Conservation (phyloP, 2,888 invertebrate species). For the Linnaemya vulpina region DNA sequence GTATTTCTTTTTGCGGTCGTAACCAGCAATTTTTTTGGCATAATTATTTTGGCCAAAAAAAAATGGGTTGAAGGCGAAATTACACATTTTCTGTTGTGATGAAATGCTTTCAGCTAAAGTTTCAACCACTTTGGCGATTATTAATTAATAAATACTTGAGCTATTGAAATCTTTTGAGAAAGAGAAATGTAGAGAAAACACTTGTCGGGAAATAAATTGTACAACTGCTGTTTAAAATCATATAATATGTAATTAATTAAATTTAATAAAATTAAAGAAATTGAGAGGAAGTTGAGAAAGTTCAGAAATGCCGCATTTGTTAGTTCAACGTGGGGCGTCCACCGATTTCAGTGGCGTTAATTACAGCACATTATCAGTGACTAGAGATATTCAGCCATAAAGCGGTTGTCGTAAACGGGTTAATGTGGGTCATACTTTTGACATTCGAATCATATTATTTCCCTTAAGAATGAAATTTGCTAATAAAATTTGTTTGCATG, state of each 20-base stretch:
- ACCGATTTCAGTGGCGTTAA: too few species aligned
- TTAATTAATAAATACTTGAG: background rate
- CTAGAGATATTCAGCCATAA: too few species aligned
- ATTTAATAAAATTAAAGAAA: too few species aligned
- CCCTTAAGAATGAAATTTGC: too few species aligned
- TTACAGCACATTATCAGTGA: too few species aligned
- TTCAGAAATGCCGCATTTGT: too few species aligned
- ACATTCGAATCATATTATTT: too few species aligned
- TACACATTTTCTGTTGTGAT: background rate
- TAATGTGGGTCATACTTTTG: too few species aligned
- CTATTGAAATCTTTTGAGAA: slow-evolving; percentile 6
- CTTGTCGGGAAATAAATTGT: background rate
- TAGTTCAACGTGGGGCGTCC: too few species aligned
- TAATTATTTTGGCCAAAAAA: background rate
- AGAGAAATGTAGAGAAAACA: background rate
- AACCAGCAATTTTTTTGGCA: background rate
- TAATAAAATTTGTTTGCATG: too few species aligned
- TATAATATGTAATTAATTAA: background rate
- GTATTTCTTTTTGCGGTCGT: slow-evolving; percentile 26
- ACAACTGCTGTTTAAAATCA: background rate
- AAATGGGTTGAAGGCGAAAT: slow-evolving; percentile 32
- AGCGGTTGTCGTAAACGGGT: too few species aligned
- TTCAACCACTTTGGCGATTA: background rate
- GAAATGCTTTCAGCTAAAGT: background rate
- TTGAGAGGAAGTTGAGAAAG: too few species aligned